These are phyloP conservation scores for Echeneis naucrates DNA, from an alignment of 2,797 vertebrate genomes.

Conservation along the genomic window DNA sequence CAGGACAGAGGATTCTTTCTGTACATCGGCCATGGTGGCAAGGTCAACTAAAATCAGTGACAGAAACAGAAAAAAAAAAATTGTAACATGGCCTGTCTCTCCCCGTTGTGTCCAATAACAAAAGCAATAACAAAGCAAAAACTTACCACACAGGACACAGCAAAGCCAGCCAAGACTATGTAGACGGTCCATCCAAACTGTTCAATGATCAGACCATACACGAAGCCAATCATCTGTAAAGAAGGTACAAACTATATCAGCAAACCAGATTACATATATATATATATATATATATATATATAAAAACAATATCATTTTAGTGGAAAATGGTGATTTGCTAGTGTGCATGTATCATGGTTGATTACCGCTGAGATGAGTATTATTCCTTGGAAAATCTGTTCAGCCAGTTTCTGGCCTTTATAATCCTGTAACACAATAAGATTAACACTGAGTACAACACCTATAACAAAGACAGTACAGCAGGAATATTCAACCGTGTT, in stretches of 20 bases:
- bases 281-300: too few species aligned
- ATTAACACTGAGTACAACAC: not conserved
- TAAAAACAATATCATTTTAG: fast-evolving
- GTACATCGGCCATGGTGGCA: slow-evolving; percentile 98
- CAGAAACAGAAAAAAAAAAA: not conserved
- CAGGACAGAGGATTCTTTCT: slow-evolving; percentile 92
- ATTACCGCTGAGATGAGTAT: slow-evolving; percentile 96
- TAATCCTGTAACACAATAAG: slow-evolving; percentile 89
- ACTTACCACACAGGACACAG: slow-evolving; percentile 94
- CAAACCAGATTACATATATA: not conserved
- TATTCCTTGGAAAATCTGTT: slow-evolving; percentile 98
- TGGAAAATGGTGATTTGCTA: not conserved
- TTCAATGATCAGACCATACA: slow-evolving; percentile 93
- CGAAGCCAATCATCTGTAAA: slow-evolving; percentile 92
- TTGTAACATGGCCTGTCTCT: not conserved
- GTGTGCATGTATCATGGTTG: slow-evolving; percentile 32
- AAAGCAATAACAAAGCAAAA: not conserved
- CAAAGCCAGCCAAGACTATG: slow-evolving; percentile 94
- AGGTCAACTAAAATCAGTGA: slow-evolving; percentile 86
- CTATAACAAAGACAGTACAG: not conserved
- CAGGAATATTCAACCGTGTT: too few species aligned
- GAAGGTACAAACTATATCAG: slow-evolving; percentile 21
- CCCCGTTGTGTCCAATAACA: not conserved
- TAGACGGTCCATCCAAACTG: slow-evolving; percentile 99
- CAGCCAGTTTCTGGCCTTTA: slow-evolving; percentile 97